Evolutionary conservation across 2,113 vertebrate species (phyloP), one percentile per base, ranked within the genome.

Genomic region (Chloropsis cyanopogon): DNA sequence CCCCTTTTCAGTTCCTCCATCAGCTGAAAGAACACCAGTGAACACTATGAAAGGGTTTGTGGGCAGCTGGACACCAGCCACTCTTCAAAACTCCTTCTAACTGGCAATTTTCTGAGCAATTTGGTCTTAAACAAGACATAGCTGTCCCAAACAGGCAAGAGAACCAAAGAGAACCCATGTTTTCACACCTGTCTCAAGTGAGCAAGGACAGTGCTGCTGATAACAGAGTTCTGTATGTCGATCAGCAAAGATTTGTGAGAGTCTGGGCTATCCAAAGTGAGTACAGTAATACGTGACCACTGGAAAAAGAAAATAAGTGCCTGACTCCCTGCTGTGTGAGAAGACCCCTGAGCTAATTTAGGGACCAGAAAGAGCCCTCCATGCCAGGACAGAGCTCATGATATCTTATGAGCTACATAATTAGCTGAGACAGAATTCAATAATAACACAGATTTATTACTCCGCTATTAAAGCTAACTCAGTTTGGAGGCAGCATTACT

Each of bases 21-120:
- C 69, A 65, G 16, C 57, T 94, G 65, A 82, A 80, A 61, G 23
- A 82, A 50, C 0, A 3, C 14, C 37, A 50, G 4, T 9, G 25
- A 87, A 33, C 25, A 15, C 11, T 20, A 0, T 71, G 61, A 37
- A 84, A 89, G 49, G 6, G 16, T 68, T 42, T 50, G 23, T 46
- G 41, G 56, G 68, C 61, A 92, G 46, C 22, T 47, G 69, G 16
- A 31, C 33, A 44, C 10, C 3, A 4, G 46, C 31, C 0, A 0
- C 14, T 42, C 41, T 46, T 89, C 56, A 79, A 68, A 91, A 71
- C 21, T 54, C n/a, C n/a, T 61, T 65, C 60, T 64, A 65, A 42
- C 8, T 72, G 31, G 10, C 57, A 88, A 66, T 82, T 79, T 93
- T 82, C 70, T 72, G 31, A 65, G 42, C 28, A 71, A 50, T 68